phyloP scores from a whole-genome alignment of 2,113 vertebrate species.

The Python bivittatus region DNA sequence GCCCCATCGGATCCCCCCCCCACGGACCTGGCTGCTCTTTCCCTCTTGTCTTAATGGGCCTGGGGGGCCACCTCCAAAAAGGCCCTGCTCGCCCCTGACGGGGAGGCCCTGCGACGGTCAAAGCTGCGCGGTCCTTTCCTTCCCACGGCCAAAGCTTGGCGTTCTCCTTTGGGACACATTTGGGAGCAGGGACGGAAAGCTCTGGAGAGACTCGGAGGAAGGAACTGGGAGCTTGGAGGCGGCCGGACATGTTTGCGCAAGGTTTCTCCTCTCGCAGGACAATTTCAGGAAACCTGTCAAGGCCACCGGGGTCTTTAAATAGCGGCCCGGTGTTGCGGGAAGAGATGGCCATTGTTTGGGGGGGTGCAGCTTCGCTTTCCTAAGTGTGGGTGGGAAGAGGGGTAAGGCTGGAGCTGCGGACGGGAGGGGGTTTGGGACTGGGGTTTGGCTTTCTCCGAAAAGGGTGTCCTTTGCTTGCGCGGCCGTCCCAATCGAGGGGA shows the following conservation, averaged over 20 bases:
- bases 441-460: background rate
- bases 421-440: background rate
- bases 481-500: background rate
- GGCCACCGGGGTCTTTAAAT: background rate
- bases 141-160: background rate
- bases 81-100: background rate
- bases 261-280: background rate
- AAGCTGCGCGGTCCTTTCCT: background rate
- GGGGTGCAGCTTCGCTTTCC: background rate
- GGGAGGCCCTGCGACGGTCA: background rate
- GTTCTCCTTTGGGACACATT: background rate
- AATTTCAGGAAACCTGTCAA: conserved; percentile 59
- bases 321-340: background rate
- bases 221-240: background rate
- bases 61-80: background rate
- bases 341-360: conserved; percentile 55
- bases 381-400: background rate
- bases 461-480: background rate
- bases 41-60: background rate
- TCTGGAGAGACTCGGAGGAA: background rate
- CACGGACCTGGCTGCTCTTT: background rate
- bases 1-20: background rate
- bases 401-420: background rate
- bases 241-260: background rate
- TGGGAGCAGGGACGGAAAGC: background rate